A percentile compares a stretch with the other conserved stretches of the same genome.
These are phyloP conservation scores for Thryonomys swinderianus DNA, from an alignment of 2,113 vertebrate species.

Conservation along the genomic window DNA sequence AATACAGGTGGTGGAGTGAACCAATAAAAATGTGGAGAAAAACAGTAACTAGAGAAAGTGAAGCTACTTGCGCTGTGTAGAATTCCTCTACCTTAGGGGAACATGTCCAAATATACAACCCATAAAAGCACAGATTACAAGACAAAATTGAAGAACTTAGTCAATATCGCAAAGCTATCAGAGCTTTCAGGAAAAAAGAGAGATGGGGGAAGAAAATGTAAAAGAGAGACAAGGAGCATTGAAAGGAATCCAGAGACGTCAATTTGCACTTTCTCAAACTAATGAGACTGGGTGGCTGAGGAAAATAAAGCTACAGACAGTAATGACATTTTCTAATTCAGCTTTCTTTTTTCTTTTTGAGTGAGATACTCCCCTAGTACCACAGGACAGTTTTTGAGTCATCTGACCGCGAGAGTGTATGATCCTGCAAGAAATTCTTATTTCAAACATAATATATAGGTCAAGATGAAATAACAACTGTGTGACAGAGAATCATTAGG, in stretches of 20 bases:
- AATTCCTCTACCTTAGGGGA: slow-evolving; percentile 32
- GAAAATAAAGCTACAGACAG: not conserved
- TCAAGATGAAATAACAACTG: not conserved
- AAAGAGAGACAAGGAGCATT: not conserved
- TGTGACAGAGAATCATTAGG: not conserved
- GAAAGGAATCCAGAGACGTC: not conserved
- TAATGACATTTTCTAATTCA: not conserved
- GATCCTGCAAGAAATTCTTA: not conserved
- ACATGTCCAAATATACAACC: not conserved
- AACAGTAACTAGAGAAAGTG: not conserved
- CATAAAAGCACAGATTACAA: slow-evolving; percentile 31
- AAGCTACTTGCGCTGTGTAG: not conserved
- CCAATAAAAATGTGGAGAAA: not conserved
- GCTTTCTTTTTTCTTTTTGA: not conserved
- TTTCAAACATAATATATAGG: not conserved
- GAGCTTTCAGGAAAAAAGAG: not conserved
- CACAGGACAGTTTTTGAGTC: not conserved
- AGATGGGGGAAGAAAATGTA: not conserved
- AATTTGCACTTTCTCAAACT: not conserved
- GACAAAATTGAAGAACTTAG: not conserved
- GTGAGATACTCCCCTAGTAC: not conserved
- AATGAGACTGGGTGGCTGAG: not conserved
- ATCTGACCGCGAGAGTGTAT: not conserved
- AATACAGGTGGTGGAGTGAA: not conserved
- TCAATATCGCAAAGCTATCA: not conserved